phyloP scores from a whole-genome alignment of 2,888 invertebrate species.

The Azorinus chamasolen region DNA sequence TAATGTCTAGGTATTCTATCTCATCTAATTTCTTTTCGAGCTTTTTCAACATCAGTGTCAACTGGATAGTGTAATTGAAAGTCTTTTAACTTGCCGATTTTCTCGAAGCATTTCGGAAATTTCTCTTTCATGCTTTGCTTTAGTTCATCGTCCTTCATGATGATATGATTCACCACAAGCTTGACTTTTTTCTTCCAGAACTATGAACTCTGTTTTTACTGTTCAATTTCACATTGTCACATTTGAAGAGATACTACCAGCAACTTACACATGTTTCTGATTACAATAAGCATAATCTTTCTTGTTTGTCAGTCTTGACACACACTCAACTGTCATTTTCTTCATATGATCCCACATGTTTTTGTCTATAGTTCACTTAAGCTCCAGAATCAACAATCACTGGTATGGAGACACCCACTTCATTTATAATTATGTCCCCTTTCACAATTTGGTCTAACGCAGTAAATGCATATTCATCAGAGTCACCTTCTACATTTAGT shows the following conservation, averaged over 20 bases:
- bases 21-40: constrained; percentile 43
- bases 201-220: constrained; percentile 5
- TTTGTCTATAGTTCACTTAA: too few species aligned
- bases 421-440: not conserved
- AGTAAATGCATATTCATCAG: not conserved
- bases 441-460: not conserved
- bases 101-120: constrained; percentile 5
- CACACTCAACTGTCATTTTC: too few species aligned
- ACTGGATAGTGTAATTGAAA: constrained; percentile 11
- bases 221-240: not conserved
- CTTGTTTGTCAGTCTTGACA: constrained; percentile 8
- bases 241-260: constrained; percentile 5
- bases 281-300: constrained; percentile 13
- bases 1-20: constrained; percentile 46
- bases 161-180: constrained; percentile 11
- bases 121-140: not conserved
- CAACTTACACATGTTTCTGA: constrained; percentile 6
- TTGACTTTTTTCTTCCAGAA: constrained; percentile 11
- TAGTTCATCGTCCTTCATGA: not conserved
- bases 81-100: constrained; percentile 21
- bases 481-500: not conserved
- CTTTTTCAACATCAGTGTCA: constrained; percentile 17
- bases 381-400: too few species aligned
- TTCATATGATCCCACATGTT: too few species aligned
- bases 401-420: not conserved